Evolutionary conservation across 2,113 vertebrate genomes (phyloP).

Genomic region (Atractosteus spatula): DNA sequence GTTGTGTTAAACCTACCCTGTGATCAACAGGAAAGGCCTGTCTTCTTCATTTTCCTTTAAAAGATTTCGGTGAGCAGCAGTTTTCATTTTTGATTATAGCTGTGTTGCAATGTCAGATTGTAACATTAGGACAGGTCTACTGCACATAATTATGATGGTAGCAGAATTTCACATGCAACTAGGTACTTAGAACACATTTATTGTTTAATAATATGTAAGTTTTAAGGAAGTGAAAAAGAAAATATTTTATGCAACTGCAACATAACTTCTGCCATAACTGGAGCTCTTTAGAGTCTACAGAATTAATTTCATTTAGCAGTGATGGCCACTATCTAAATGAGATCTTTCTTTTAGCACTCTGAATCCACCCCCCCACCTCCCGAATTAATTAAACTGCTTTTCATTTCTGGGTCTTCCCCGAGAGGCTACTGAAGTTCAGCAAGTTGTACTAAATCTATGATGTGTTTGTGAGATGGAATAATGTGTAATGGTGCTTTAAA

Average conservation of each 20-base stretch:
- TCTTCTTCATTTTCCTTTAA: too few relatives aligned
- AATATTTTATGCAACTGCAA: not conserved
- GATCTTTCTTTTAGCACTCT: slow-evolving; percentile 7
- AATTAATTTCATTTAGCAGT: not conserved
- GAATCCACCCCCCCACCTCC: not conserved
- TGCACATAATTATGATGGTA: not conserved
- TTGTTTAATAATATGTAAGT: too few relatives aligned
- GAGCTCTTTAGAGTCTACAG: not conserved
- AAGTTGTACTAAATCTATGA: slow-evolving; percentile 5
- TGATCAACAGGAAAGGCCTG: too few relatives aligned
- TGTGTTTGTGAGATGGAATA: not conserved
- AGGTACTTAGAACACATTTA: too few relatives aligned
- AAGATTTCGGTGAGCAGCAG: too few relatives aligned
- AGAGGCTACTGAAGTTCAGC: slow-evolving; percentile 7
- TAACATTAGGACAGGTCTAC: not conserved
- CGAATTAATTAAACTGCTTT: not conserved
- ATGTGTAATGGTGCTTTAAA: not conserved
- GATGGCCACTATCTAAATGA: slow-evolving; percentile 2
- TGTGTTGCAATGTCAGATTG: too few relatives aligned
- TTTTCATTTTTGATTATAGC: too few relatives aligned
- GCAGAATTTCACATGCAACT: not conserved
- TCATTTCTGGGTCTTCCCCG: not conserved
- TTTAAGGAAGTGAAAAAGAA: not conserved
- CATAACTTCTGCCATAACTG: not conserved
- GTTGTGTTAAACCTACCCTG: too few relatives aligned